phyloP scores from a whole-genome alignment of 2,888 invertebrate species.

The Alloscopus bannaensis region DNA sequence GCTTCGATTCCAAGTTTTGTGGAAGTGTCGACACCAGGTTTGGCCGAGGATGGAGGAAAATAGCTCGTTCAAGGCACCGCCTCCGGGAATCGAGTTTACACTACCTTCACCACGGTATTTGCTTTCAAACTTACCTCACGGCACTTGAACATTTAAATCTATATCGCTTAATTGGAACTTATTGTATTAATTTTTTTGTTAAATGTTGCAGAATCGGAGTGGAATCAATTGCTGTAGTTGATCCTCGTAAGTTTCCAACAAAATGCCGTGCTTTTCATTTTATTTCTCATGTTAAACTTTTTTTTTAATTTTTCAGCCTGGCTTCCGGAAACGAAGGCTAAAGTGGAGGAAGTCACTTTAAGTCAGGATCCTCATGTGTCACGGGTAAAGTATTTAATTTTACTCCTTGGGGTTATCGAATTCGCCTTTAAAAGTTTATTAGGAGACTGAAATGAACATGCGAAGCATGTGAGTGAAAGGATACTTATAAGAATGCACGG shows the following conservation, averaged over 20 bases:
- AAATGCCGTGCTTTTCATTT: neutral
- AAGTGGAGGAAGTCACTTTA: conserved; percentile 98
- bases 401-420: neutral
- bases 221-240: conserved; percentile 94
- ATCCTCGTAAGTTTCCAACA: conserved; percentile 81
- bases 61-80: conserved; percentile 96
- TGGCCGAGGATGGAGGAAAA: conserved; percentile 99
- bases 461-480: conserved; percentile 82
- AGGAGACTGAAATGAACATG: conserved; percentile 92
- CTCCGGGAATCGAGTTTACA: conserved; percentile 99
- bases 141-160: neutral
- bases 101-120: conserved; percentile 90
- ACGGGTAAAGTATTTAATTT: conserved; percentile 52
- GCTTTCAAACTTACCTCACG: neutral
- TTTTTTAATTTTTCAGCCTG: conserved; percentile 79
- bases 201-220: conserved; percentile 86
- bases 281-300: conserved; percentile 11
- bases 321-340: conserved; percentile 98
- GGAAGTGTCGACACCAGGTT: conserved; percentile 94
- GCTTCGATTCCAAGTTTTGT: conserved; percentile 77
- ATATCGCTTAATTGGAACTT: conserved; percentile 4
- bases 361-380: conserved; percentile 96
- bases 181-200: neutral
- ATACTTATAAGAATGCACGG: conserved; percentile 93
- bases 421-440: neutral